Evolutionary conservation across 2,888 invertebrate species (phyloP), one percentile per base, ranked within the genome.

Genomic region (Xanthorhoe spadicearia): DNA sequence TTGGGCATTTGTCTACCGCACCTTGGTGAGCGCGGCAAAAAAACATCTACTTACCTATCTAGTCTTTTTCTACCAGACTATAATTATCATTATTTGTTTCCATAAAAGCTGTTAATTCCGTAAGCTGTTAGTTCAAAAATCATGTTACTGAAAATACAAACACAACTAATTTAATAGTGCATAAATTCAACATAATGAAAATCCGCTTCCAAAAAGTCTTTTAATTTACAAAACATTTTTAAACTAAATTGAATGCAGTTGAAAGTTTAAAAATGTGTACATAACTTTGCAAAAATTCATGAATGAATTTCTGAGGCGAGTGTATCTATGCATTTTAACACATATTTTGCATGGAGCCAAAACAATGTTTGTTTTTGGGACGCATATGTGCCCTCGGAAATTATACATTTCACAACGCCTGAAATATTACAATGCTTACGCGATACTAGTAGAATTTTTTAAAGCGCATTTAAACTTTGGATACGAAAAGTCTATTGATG

Each of bases 321-420:
- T 54, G 52, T 64, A 68, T 64, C 69, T 66, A 69, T 73, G 73
- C 73, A 71, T 73, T 68, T 71, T 68, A 71, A 71, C 69, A 68
- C 68, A n/a, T 71, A 43, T 48, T 71, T 73, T 69, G 69, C 73
- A 32, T 38, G 35, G 59, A 66, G 61, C 49, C 61, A 61, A 66
- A 70, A 70, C 66, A 66, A 64, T 69, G 70, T 70, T 38, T 58
- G 52, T 64, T 60, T 59, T 51, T 32, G 32, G 38, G 38, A 10
- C 13, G 38, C 38, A 38, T 38, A 38, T 38, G 38, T 23, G 23
- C 8, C 2, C 13, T 38, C 6, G 32, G 38, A 10, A 10, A 38
- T 38, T 38, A 38, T 38, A 32, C 32, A 32, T 32, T 32, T 32
- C 32, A 7, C 6, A 32, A 7, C 32, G 32, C 32, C 32, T 32